Conservation (phyloP, 2,797 vertebrate species). For the Oophaga sylvatica region DNA sequence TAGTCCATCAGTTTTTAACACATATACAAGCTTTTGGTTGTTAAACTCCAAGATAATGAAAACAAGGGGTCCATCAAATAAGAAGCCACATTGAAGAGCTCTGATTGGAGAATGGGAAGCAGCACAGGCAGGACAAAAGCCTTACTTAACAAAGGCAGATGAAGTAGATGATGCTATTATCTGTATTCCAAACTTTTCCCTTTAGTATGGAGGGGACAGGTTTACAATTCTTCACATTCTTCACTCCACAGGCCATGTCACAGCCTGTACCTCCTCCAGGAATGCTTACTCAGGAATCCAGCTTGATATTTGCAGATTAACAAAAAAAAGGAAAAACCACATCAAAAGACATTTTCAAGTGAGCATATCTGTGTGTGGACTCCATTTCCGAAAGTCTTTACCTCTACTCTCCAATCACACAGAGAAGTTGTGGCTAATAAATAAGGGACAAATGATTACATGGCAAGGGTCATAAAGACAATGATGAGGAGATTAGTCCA, state of each 20-base stretch:
- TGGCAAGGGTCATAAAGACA: conserved; percentile 17
- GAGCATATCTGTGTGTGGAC: conserved; percentile 47
- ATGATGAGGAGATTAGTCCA: conserved; percentile 20
- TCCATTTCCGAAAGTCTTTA: conserved; percentile 59
- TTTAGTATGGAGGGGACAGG: conserved; percentile 44
- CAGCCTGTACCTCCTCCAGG: conserved; percentile 56
- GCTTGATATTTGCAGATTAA: conserved; percentile 59
- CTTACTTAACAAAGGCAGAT: not conserved
- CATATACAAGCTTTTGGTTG: not conserved
- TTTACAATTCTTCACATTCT: conserved; percentile 59
- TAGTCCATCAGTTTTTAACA: not conserved
- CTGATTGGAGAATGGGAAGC: not conserved
- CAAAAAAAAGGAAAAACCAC: conserved; percentile 52
- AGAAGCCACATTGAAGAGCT: not conserved
- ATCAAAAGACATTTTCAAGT: conserved; percentile 57
- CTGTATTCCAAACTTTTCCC: conserved; percentile 40
- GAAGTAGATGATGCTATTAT: conserved; percentile 31
- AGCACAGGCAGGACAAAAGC: not conserved
- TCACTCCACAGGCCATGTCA: conserved; percentile 51
- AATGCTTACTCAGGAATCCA: conserved; percentile 61
- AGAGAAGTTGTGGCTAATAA: conserved; percentile 37
- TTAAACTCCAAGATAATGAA: not conserved
- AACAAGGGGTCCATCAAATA: not conserved
- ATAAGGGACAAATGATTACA: conserved; percentile 41
- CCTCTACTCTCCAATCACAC: conserved; percentile 37